Percentiles rank a stretch among this genome's conserved stretches.
phyloP scores from a whole-genome alignment of 2,113 vertebrate species.

The Pipa parva region DNA sequence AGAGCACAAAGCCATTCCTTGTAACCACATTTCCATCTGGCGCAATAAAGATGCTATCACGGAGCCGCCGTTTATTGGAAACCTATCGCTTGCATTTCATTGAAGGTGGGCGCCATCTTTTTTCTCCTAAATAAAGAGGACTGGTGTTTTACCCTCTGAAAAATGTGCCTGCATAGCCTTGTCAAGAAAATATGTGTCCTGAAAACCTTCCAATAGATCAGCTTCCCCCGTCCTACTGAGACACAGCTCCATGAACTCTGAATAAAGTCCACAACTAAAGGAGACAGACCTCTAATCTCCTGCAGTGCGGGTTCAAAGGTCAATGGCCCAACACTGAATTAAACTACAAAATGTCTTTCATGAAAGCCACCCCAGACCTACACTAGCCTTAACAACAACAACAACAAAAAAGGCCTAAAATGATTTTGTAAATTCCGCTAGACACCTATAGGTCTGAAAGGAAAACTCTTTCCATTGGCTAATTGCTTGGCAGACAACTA shows the following conservation, averaged over 20 bases:
- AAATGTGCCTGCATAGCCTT: background rate
- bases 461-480: conserved; percentile 23
- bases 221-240: conserved; percentile 30
- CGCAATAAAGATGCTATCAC: no score
- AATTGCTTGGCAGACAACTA: conserved; percentile 15
- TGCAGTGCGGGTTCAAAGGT: conserved; percentile 46
- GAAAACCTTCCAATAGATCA: conserved; percentile 29
- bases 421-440: conserved; percentile 27
- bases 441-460: conserved; percentile 8
- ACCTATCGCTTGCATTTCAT: no score
- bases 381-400: conserved; percentile 25
- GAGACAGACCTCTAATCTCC: conserved; percentile 41
- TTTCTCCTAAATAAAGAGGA: background rate
- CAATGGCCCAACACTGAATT: conserved; percentile 48
- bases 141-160: background rate
- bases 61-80: no score
- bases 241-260: conserved; percentile 30
- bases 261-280: no score
- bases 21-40: no score
- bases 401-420: conserved; percentile 18
- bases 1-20: no score
- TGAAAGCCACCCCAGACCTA: conserved; percentile 40
- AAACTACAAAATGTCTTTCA: conserved; percentile 50
- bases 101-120: no score
- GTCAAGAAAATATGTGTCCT: background rate